phyloP scores from a whole-genome alignment of 1,140 invertebrate species.

The Lerema accius region DNA sequence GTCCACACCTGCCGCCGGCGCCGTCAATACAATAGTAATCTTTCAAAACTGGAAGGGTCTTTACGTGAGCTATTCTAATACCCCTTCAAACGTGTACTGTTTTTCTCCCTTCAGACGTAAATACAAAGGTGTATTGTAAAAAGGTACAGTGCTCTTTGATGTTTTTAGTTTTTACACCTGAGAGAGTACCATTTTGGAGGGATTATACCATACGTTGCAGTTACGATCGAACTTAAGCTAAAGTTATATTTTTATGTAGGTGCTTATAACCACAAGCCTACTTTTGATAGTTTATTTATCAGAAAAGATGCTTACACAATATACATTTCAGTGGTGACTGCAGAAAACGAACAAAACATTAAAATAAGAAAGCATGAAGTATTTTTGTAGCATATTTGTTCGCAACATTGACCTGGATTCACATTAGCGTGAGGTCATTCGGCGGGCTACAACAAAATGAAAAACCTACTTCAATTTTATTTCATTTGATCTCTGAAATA shows the following conservation, averaged over 20 bases:
- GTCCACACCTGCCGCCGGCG: neutral
- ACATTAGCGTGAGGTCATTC: slow-evolving; percentile 19
- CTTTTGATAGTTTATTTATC: no score
- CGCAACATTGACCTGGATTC: slow-evolving; percentile 20
- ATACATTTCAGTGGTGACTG: no score
- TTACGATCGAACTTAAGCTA: no score
- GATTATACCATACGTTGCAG: no score
- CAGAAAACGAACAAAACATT: slow-evolving; percentile 14
- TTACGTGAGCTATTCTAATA: slow-evolving; percentile 3
- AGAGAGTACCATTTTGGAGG: neutral
- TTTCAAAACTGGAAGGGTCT: slow-evolving; percentile 15
- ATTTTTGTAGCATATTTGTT: slow-evolving; percentile 2
- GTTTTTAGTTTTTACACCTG: slow-evolving; percentile 7
- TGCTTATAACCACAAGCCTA: no score
- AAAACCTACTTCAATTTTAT: neutral
- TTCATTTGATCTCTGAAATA: slow-evolving; percentile 9
- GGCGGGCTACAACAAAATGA: slow-evolving; percentile 1
- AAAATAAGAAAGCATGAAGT: slow-evolving; percentile 1
- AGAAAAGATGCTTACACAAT: no score
- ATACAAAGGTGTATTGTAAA: neutral
- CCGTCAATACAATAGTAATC: slow-evolving; percentile 18
- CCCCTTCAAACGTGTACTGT: slow-evolving; percentile 13
- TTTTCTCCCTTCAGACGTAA: neutral
- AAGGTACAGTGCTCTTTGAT: slow-evolving; percentile 11
- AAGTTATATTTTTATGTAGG: no score